Evolutionary conservation across 2,113 vertebrate genomes (phyloP).

Genomic region (Prietella phreatophila): DNA sequence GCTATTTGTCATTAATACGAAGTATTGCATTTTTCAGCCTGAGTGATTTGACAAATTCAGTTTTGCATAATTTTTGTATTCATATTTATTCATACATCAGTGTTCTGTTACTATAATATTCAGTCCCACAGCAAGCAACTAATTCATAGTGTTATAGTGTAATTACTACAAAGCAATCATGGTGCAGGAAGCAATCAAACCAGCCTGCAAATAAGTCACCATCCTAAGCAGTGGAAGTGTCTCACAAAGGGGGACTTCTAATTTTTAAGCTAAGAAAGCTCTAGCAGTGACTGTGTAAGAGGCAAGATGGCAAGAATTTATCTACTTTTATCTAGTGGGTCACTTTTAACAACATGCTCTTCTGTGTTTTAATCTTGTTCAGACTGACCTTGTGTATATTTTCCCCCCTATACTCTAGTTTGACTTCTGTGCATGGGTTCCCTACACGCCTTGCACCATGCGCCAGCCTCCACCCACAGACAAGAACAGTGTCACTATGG

Average conservation of each 20-base stretch:
- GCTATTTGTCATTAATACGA: not conserved
- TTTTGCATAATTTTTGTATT: not conserved
- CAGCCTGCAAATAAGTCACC: not conserved
- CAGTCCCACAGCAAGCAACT: not conserved
- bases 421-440: slow-evolving; percentile 76
- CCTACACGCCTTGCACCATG: slow-evolving; percentile 77
- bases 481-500: slow-evolving; percentile 75
- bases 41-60: not conserved
- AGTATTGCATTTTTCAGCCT: not conserved
- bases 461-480: slow-evolving; percentile 72
- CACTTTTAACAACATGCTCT: not conserved
- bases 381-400: not conserved
- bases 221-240: not conserved
- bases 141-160: not conserved
- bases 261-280: not conserved
- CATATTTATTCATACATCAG: not conserved
- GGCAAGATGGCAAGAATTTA: not conserved
- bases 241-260: not conserved
- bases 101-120: not conserved
- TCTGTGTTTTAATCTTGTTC: not conserved
- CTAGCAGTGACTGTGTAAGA: not conserved
- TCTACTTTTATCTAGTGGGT: not conserved
- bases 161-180: not conserved
- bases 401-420: slow-evolving; percentile 58
- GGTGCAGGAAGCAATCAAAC: not conserved